phyloP scores from a whole-genome alignment of 1,140 invertebrate species.

The Rhopalosiphum maidis region DNA sequence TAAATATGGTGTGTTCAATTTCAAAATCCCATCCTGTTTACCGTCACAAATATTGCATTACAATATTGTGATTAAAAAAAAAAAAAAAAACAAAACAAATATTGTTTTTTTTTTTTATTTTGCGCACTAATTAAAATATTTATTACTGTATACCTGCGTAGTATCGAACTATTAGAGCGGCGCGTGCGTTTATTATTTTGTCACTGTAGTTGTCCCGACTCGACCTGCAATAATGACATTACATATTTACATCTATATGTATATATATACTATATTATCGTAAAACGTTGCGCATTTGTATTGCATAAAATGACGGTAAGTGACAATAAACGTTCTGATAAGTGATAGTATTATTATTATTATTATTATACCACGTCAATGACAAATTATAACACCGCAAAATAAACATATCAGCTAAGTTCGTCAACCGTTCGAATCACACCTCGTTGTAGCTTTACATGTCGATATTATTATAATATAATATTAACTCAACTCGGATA shows the following conservation, averaged over 20 bases:
- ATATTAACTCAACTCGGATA: no score
- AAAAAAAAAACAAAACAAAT: no score
- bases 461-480: not conserved
- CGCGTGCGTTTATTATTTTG: conserved; percentile 16
- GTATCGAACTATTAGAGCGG: conserved; percentile 2
- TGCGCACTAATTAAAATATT: conserved; percentile 35
- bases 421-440: not conserved
- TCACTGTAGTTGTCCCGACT: not conserved
- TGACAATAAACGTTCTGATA: not conserved
- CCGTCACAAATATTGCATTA: not conserved
- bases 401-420: not conserved
- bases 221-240: not conserved
- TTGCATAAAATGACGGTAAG: not conserved
- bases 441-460: not conserved
- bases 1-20: not conserved
- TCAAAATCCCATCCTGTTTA: conserved; percentile 15
- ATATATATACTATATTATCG: not conserved
- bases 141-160: not conserved
- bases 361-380: not conserved
- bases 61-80: not conserved
- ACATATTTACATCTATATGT: not conserved
- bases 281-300: not conserved
- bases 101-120: not conserved
- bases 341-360: not conserved
- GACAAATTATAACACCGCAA: not conserved